Conservation (phyloP, 1,140 invertebrate genomes). For the Babylonia areolata region DNA sequence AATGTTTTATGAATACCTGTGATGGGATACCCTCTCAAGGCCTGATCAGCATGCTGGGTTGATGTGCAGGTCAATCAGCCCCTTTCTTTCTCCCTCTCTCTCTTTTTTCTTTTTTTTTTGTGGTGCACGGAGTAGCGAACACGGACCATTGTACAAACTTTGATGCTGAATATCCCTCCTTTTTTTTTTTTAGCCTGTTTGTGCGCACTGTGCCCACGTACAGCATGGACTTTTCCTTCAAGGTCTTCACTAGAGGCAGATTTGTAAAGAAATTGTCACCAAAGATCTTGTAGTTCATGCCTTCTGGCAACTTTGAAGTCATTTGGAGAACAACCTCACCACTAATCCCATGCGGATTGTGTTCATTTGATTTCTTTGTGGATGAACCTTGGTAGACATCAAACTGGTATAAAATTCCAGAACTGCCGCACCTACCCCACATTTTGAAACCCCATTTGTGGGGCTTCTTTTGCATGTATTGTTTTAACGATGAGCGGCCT, state of each 20-base stretch:
- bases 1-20: too few species aligned
- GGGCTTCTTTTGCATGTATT: constrained; percentile 38
- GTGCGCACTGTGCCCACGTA: too few species aligned
- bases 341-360: constrained; percentile 31
- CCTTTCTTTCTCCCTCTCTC: too few species aligned
- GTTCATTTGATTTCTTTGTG: constrained; percentile 19
- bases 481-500: background rate
- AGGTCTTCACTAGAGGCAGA: constrained; percentile 42
- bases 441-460: constrained; percentile 53
- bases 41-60: too few species aligned
- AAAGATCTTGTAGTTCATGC: constrained; percentile 39
- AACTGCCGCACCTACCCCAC: constrained; percentile 23
- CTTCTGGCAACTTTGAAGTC: background rate
- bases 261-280: constrained; percentile 48
- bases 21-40: too few species aligned
- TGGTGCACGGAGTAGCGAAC: too few species aligned
- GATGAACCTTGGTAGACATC: constrained; percentile 52
- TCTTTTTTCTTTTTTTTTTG: too few species aligned
- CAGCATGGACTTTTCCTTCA: constrained; percentile 10
- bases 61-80: too few species aligned
- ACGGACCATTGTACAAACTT: too few species aligned
- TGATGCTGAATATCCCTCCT: too few species aligned
- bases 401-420: constrained; percentile 50
- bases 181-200: too few species aligned
- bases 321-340: constrained; percentile 38